Percentiles rank a stretch among this genome's conserved stretches.
These are phyloP conservation scores for Scaptodrosophila lebanonensis DNA, from an alignment of 1,140 invertebrate species.

Conservation along the genomic window DNA sequence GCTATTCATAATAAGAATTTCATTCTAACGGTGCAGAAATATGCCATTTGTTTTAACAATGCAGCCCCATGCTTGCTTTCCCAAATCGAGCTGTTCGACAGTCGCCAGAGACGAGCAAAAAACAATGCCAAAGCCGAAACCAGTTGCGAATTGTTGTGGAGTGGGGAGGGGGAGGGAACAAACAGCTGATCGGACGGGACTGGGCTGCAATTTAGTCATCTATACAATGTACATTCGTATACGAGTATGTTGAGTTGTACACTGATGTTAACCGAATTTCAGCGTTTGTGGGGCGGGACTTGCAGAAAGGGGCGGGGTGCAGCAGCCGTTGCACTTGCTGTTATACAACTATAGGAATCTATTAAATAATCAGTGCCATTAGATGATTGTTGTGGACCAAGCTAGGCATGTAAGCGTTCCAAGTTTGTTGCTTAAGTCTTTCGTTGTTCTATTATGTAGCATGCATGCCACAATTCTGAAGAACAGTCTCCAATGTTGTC, in stretches of 20 bases:
- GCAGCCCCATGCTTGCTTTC: conserved; percentile 20
- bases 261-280: too few relatives aligned
- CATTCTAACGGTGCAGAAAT: conserved; percentile 18
- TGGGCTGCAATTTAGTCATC: not conserved
- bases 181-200: too few relatives aligned
- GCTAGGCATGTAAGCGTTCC: not conserved
- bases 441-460: conserved; percentile 14
- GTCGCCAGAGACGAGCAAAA: not conserved
- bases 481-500: conserved; percentile 8
- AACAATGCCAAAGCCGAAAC: too few relatives aligned
- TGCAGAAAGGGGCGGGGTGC: conserved; percentile 9
- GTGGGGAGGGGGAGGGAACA: too few relatives aligned
- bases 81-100: not conserved
- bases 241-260: too few relatives aligned
- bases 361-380: conserved; percentile 54
- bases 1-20: conserved; percentile 2
- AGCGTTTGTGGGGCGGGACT: too few relatives aligned
- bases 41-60: not conserved
- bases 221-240: too few relatives aligned
- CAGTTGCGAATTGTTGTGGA: too few relatives aligned
- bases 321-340: conserved; percentile 34
- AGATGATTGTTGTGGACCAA: conserved; percentile 15
- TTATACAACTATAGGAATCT: conserved; percentile 36
- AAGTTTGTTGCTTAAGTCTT: conserved; percentile 41
- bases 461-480: conserved; percentile 22